A percentile compares a stretch with the other conserved stretches of the same genome.
These are phyloP conservation scores for Psittacula cyanocephala DNA, from an alignment of 2,113 vertebrate species.

Conservation along the genomic window DNA sequence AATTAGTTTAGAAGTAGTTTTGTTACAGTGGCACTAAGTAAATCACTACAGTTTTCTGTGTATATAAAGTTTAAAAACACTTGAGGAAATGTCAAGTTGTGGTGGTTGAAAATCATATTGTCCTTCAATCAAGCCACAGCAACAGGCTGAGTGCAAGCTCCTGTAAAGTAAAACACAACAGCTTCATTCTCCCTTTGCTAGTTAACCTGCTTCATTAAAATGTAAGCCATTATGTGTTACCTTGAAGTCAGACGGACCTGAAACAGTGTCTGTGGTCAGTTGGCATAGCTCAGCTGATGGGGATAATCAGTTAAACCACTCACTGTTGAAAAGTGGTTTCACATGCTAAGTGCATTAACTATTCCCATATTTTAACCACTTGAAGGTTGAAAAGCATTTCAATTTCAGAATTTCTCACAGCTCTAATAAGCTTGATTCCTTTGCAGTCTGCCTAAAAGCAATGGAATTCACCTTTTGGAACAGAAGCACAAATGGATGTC, in stretches of 20 bases:
- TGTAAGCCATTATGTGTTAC: not conserved
- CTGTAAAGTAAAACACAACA: not conserved
- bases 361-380: constrained; percentile 61
- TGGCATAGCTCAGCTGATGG: not conserved
- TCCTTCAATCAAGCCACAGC: not conserved
- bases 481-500: constrained; percentile 58
- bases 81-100: constrained; percentile 33
- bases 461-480: constrained; percentile 54
- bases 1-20: constrained; percentile 34
- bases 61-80: not conserved
- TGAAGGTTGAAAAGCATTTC: constrained; percentile 53
- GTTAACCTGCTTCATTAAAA: not conserved
- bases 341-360: constrained; percentile 38
- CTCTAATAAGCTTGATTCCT: constrained; percentile 44
- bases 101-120: not conserved
- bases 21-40: constrained; percentile 4
- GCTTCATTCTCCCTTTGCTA: not conserved
- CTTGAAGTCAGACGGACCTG: not conserved
- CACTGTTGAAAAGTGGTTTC: not conserved
- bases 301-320: not conserved
- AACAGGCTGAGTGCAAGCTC: not conserved
- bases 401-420: constrained; percentile 30
- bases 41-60: not conserved
- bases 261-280: not conserved
- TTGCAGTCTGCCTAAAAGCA: constrained; percentile 48